phyloP scores from a whole-genome alignment of 2,113 vertebrate species.

The Hypomesus transpacificus region DNA sequence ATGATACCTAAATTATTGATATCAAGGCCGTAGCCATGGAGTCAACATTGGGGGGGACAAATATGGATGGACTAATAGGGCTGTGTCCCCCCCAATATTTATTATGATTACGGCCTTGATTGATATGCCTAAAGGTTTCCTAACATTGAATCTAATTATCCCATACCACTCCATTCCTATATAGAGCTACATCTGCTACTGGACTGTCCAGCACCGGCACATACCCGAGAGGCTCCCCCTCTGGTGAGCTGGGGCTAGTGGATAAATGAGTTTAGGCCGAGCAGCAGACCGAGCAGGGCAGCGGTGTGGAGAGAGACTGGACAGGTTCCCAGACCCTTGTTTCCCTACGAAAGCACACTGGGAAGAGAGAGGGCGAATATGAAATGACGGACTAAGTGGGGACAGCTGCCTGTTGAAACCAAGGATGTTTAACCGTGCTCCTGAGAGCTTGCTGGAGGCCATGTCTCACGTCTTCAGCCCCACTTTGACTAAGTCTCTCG shows the following conservation, averaged over 20 bases:
- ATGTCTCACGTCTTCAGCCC: constrained; percentile 27
- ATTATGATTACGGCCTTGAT: too few species aligned
- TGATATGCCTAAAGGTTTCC: too few species aligned
- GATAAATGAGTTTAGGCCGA: constrained; percentile 12
- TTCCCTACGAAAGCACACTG: constrained; percentile 33
- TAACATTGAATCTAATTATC: too few species aligned
- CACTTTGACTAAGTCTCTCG: constrained; percentile 30
- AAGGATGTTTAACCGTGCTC: constrained; percentile 44
- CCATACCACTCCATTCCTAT: too few species aligned
- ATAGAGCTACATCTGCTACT: too few species aligned
- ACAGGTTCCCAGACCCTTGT: constrained; percentile 35
- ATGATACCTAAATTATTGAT: too few species aligned
- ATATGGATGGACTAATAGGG: too few species aligned
- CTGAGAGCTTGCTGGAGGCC: constrained; percentile 18
- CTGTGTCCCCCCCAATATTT: too few species aligned
- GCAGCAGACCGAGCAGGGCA: not conserved
- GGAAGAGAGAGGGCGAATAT: constrained; percentile 30
- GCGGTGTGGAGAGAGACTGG: not conserved
- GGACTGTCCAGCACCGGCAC: too few species aligned
- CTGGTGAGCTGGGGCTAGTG: not conserved
- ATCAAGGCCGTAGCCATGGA: too few species aligned
- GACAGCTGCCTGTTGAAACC: constrained; percentile 52
- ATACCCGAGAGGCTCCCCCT: too few species aligned
- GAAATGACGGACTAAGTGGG: constrained; percentile 53
- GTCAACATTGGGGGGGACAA: too few species aligned